Conservation (phyloP, 2,797 vertebrate species). For the Percopsis omiscomaycus region DNA sequence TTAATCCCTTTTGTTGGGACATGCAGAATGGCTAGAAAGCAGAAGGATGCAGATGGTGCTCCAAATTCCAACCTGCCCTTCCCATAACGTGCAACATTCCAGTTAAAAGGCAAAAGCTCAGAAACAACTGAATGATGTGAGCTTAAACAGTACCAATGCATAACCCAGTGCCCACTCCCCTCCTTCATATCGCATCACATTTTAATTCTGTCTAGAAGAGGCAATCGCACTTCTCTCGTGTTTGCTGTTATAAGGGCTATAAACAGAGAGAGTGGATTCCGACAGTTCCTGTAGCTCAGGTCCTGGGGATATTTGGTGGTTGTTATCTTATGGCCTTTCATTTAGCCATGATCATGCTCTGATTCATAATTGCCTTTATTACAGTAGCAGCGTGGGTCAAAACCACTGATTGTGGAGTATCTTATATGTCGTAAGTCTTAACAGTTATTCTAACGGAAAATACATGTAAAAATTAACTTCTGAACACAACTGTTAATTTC, state of each 20-base stretch:
- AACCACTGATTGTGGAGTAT: not conserved
- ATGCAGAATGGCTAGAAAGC: not conserved
- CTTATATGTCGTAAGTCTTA: not conserved
- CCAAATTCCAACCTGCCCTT: not conserved
- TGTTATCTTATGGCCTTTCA: conserved; percentile 1
- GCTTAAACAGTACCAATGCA: conserved; percentile 25
- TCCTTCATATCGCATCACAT: conserved; percentile 4
- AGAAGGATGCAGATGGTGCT: not conserved
- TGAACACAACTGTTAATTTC: not conserved
- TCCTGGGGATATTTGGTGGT: not conserved
- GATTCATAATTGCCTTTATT: not conserved
- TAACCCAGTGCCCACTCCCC: not conserved
- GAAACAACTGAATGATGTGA: conserved; percentile 33
- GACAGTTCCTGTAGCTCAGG: not conserved
- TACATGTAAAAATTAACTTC: not conserved
- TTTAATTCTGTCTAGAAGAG: conserved; percentile 2
- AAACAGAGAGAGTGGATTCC: conserved; percentile 7
- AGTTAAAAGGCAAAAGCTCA: conserved; percentile 31
- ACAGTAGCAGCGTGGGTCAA: not conserved
- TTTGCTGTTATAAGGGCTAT: not conserved
- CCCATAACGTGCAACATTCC: conserved; percentile 29
- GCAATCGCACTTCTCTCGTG: not conserved
- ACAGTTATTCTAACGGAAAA: not conserved
- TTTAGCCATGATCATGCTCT: not conserved
- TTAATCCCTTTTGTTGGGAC: conserved; percentile 3